Evolutionary conservation across 2,797 vertebrate species (phyloP).

Genomic region (Hoplostethus atlanticus): DNA sequence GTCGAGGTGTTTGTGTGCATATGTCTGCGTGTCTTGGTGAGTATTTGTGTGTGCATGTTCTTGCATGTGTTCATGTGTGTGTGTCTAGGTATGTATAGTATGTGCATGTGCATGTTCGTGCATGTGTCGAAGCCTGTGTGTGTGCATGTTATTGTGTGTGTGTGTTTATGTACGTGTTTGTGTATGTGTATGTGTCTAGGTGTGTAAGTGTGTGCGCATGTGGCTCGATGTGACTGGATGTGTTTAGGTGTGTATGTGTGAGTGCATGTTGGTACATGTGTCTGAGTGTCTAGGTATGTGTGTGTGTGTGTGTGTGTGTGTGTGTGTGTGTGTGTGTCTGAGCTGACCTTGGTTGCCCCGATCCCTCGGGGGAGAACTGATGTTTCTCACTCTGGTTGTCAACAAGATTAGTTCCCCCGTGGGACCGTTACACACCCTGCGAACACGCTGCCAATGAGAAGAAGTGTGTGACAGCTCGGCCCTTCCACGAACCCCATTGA

Average conservation of each 20-base stretch:
- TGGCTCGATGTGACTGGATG: constrained; percentile 6
- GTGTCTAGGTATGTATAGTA: neutral
- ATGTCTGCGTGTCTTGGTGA: constrained; percentile 11
- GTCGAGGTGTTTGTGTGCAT: neutral
- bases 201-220: neutral
- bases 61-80: neutral
- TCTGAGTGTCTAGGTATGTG: constrained; percentile 8
- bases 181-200: constrained; percentile 14
- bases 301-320: constrained; percentile 28
- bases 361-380: constrained; percentile 61
- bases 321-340: constrained; percentile 5
- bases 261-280: constrained; percentile 15
- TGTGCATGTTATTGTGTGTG: neutral
- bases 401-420: constrained; percentile 78
- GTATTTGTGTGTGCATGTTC: neutral
- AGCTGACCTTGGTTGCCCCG: constrained; percentile 60
- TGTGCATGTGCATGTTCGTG: neutral
- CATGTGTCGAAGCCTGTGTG: neutral
- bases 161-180: constrained; percentile 2
- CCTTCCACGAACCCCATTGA: constrained; percentile 43
- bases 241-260: constrained; percentile 29
- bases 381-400: constrained; percentile 80
- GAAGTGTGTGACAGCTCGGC: constrained; percentile 66
- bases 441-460: constrained; percentile 62
- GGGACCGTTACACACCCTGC: constrained; percentile 68